Conservation (phyloP, 2,888 invertebrate genomes). For the Sylvicola fuscatus region DNA sequence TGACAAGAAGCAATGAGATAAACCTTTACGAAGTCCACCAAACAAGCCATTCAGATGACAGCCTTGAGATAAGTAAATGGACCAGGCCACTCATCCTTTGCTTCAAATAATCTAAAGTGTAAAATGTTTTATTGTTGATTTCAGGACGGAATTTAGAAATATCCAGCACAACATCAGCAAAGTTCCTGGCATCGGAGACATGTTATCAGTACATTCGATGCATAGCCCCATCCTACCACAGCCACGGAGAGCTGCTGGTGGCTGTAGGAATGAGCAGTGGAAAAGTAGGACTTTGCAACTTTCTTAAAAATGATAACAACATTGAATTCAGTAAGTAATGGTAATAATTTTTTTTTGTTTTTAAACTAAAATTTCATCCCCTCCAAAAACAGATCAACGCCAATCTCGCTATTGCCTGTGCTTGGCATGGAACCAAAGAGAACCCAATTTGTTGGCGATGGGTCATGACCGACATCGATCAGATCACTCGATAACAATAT, state of each 20-base stretch:
- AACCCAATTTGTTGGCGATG: constrained; percentile 61
- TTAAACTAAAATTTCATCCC: background rate
- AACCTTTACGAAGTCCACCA: constrained; percentile 60
- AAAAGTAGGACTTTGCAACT: constrained; percentile 60
- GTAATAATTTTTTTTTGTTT: too few species aligned
- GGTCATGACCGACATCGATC: constrained; percentile 79
- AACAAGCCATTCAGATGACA: constrained; percentile 34
- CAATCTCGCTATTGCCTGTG: constrained; percentile 71
- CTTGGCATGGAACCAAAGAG: constrained; percentile 70
- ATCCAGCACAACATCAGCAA: constrained; percentile 12
- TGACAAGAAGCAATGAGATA: constrained; percentile 81
- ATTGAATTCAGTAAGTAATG: constrained; percentile 20
- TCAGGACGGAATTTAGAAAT: constrained; percentile 17
- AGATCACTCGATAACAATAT: constrained; percentile 72
- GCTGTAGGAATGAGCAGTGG: constrained; percentile 82
- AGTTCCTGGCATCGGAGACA: constrained; percentile 18
- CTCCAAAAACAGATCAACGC: background rate
- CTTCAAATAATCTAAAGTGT: background rate
- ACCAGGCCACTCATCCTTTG: background rate
- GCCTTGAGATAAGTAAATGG: constrained; percentile 18
- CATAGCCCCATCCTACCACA: constrained; percentile 64
- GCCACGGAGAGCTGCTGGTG: constrained; percentile 54
- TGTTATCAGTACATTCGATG: constrained; percentile 62
- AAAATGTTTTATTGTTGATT: constrained; percentile 2
- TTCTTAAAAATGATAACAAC: constrained; percentile 37